Conservation (phyloP, 2,113 vertebrate species). For the Cottus gobio region DNA sequence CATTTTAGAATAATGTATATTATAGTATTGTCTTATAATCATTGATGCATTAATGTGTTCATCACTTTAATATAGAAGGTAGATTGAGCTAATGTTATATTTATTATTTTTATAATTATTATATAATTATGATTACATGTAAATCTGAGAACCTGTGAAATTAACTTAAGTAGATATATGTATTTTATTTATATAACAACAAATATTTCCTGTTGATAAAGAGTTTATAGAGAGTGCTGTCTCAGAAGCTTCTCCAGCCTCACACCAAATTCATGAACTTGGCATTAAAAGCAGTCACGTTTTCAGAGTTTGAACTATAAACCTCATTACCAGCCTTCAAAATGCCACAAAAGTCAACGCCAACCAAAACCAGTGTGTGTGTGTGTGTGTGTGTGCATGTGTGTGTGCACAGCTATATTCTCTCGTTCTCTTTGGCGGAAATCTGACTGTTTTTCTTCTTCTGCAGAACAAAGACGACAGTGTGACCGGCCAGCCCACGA, state of each 20-base stretch:
- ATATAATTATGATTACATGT: no score
- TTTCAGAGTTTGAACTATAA: background rate
- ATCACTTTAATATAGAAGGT: no score
- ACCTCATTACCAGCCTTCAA: conserved; percentile 14
- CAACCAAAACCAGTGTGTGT: conserved; percentile 1
- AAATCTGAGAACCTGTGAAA: no score
- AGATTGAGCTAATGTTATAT: no score
- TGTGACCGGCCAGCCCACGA: conserved; percentile 59
- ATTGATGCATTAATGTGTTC: no score
- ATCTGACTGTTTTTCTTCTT: conserved; percentile 55
- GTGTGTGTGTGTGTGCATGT: conserved; percentile 22
- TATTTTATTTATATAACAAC: no score
- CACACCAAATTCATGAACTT: background rate
- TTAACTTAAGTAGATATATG: no score
- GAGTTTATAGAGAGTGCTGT: background rate
- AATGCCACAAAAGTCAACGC: conserved; percentile 32
- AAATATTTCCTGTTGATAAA: no score
- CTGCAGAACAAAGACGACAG: conserved; percentile 66
- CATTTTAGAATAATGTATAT: no score
- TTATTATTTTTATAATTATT: background rate
- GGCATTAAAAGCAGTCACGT: background rate
- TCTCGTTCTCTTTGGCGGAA: conserved; percentile 32
- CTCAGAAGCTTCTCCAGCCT: no score
- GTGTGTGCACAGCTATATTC: conserved; percentile 1
- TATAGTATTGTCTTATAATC: no score